These are phyloP conservation scores for Sphenopsis melanotis DNA, from an alignment of 2,797 vertebrate species.

Conservation along the genomic window DNA sequence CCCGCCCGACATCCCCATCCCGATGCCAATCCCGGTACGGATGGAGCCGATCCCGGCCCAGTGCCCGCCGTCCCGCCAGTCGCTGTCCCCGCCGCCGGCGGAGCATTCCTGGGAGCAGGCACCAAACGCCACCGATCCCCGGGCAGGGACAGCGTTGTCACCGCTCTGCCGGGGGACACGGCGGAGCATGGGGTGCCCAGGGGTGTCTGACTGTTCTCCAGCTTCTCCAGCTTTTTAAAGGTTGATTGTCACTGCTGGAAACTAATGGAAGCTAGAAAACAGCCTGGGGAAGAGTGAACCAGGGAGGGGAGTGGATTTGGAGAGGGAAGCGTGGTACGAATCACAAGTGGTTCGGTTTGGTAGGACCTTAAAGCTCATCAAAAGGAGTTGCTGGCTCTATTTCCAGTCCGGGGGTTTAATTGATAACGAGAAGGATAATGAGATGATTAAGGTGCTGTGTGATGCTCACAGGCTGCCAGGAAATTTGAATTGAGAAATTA, in stretches of 20 bases:
- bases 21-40: accelerated
- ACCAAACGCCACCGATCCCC: accelerated
- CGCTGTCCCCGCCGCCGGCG: neutral
- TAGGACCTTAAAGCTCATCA: too few species aligned
- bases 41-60: too few species aligned
- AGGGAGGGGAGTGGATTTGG: neutral
- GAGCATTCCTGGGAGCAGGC: neutral
- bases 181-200: neutral
- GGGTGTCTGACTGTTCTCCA: accelerated
- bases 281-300: neutral
- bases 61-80: neutral
- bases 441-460: accelerated
- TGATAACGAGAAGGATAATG: neutral
- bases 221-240: neutral
- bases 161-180: neutral
- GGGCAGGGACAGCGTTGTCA: neutral
- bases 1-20: neutral
- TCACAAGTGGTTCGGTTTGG: neutral
- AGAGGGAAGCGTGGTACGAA: neutral
- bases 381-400: neutral
- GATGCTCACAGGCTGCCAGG: neutral
- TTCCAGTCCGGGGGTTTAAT: accelerated
- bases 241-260: neutral
- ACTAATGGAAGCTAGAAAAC: neutral
- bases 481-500: accelerated